Percentiles rank a stretch among this genome's conserved stretches.
Evolutionary conservation across 1,140 invertebrate genomes (phyloP).

Genomic region (Orchestia grillus): DNA sequence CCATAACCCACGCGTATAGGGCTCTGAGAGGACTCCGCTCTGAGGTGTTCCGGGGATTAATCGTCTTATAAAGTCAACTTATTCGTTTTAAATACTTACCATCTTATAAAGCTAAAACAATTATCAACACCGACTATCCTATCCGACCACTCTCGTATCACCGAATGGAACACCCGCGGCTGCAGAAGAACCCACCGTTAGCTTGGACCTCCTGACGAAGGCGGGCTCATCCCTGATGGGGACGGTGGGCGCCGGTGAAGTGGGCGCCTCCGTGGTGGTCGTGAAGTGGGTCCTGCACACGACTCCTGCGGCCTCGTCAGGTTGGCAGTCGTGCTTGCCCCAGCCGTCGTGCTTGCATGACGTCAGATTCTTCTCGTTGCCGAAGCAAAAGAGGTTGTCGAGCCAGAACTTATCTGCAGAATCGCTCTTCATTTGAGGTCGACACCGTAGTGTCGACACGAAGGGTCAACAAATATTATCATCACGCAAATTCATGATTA

Average conservation of each 20-base stretch:
- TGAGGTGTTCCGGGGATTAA: no score
- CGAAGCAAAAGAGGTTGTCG: constrained; percentile 89
- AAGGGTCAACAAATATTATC: neutral
- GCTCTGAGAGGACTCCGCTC: no score
- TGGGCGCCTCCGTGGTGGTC: constrained; percentile 52
- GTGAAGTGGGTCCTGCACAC: constrained; percentile 75
- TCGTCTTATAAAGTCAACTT: no score
- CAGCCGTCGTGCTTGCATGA: constrained; percentile 87
- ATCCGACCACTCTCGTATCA: neutral
- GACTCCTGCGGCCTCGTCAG: constrained; percentile 85
- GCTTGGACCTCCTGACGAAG: constrained; percentile 58
- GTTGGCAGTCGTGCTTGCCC: constrained; percentile 84
- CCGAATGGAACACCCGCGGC: neutral
- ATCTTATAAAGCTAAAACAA: no score
- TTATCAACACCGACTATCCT: no score
- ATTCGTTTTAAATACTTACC: no score
- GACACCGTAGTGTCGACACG: neutral
- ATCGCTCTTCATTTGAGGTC: neutral
- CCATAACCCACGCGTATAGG: no score
- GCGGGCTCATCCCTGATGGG: constrained; percentile 59
- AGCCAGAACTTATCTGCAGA: constrained; percentile 79
- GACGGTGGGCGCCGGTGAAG: constrained; percentile 63
- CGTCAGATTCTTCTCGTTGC: constrained; percentile 80
- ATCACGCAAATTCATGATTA: neutral
- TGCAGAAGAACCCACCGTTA: constrained; percentile 47